phyloP scores from a whole-genome alignment of 2,888 invertebrate genomes.

The Callyntrura guangdongensis region DNA sequence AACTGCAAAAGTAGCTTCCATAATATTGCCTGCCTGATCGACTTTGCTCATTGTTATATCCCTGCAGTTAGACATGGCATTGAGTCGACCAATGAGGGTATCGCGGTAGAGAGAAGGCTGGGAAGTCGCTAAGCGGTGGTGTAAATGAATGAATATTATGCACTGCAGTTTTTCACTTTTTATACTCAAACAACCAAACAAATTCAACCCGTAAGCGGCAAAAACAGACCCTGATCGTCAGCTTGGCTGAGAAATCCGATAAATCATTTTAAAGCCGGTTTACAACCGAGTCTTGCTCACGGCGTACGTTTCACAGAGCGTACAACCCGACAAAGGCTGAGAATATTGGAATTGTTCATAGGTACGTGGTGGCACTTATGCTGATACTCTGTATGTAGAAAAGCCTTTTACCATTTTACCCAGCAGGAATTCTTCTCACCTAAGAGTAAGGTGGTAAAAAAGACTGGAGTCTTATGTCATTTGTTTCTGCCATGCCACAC shows the following conservation, averaged over 20 bases:
- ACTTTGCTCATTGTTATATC: not conserved
- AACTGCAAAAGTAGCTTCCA: conserved; percentile 2
- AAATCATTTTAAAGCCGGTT: conserved; percentile 76
- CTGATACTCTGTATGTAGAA: not conserved
- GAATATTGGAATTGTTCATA: conserved; percentile 5
- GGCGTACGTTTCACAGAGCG: conserved; percentile 10
- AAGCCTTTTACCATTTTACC: not conserved
- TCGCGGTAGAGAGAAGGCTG: not conserved
- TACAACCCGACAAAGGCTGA: not conserved
- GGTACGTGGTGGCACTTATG: not conserved
- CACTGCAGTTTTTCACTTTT: conserved; percentile 29
- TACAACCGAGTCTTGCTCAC: conserved; percentile 55
- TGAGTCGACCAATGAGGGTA: not conserved
- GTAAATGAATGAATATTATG: conserved; percentile 21
- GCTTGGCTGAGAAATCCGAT: conserved; percentile 69
- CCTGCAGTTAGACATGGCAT: too few species aligned
- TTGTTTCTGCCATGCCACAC: conserved; percentile 22
- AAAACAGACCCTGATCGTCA: conserved; percentile 58
- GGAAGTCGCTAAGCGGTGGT: not conserved
- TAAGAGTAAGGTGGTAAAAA: not conserved
- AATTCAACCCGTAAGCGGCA: not conserved
- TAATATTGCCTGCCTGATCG: not conserved
- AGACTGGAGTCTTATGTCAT: not conserved
- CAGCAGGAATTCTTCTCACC: not conserved
- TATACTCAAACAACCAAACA: not conserved